Conservation (phyloP, 2,797 vertebrate genomes). For the Hafferia zeledoni region DNA sequence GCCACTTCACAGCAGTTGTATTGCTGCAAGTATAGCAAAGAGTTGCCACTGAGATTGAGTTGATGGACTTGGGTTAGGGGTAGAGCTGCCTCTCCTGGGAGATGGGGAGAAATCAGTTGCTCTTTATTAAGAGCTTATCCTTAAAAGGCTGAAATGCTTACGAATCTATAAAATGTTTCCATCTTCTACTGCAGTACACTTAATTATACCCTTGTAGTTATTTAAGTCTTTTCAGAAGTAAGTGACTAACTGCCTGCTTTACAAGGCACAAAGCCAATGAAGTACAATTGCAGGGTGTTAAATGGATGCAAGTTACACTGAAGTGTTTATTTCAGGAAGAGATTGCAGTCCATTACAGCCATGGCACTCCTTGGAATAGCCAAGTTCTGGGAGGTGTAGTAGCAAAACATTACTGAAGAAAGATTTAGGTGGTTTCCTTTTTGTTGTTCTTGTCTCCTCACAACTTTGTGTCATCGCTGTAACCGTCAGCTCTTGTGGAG, state of each 20-base stretch:
- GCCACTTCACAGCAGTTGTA: neutral
- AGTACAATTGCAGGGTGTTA: neutral
- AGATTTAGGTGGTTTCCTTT: neutral
- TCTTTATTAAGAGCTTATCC: conserved; percentile 22
- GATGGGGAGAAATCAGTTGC: neutral
- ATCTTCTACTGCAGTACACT: neutral
- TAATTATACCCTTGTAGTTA: neutral
- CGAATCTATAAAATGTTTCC: neutral
- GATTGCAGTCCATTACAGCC: neutral
- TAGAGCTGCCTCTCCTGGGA: neutral
- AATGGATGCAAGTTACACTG: neutral
- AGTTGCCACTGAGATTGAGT: neutral
- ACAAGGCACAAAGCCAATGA: neutral
- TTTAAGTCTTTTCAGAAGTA: neutral
- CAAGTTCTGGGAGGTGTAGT: neutral
- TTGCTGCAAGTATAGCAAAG: neutral
- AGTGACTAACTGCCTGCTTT: neutral
- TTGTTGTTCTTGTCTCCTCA: conserved; percentile 43
- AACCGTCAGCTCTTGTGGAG: conserved; percentile 12
- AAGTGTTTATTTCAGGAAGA: neutral
- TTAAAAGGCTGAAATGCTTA: neutral
- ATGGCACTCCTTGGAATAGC: neutral
- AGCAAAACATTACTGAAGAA: neutral
- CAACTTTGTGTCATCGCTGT: conserved; percentile 59
- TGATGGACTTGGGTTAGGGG: neutral